phyloP scores from a whole-genome alignment of 2,113 vertebrate genomes.

The Oreotrochilus melanogaster region DNA sequence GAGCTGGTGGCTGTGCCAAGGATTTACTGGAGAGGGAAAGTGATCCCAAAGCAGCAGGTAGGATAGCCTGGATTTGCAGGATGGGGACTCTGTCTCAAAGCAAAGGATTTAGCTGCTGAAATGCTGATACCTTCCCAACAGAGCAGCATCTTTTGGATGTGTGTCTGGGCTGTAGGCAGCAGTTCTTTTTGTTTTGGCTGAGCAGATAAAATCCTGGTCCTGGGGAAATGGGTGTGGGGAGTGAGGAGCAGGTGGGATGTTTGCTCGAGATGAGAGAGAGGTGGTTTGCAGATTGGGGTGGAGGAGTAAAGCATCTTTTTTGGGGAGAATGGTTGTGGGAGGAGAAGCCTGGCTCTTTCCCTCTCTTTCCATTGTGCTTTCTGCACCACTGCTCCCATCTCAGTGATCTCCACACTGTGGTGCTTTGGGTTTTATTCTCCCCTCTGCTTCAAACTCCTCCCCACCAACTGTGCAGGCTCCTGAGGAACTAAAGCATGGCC shows the following conservation, averaged over 20 bases:
- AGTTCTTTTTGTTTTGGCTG: neutral
- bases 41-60: neutral
- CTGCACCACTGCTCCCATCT: conserved; percentile 1
- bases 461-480: neutral
- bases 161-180: neutral
- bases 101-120: neutral
- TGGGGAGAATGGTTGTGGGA: neutral
- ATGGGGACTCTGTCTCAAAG: neutral
- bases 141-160: neutral
- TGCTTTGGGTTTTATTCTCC: neutral
- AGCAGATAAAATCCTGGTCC: neutral
- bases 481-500: conserved; percentile 2
- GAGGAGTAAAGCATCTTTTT: neutral
- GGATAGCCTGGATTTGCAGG: neutral
- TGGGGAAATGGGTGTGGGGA: accelerated
- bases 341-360: neutral
- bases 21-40: neutral
- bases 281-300: neutral
- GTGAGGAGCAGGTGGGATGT: neutral
- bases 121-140: neutral
- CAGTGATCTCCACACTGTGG: neutral
- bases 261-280: accelerated
- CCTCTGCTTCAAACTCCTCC: neutral
- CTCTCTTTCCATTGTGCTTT: neutral
- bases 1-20: neutral